Base-by-base conservation (phyloP, 2,797 vertebrate species). In the Tragelaphus eurycerus region DNA sequence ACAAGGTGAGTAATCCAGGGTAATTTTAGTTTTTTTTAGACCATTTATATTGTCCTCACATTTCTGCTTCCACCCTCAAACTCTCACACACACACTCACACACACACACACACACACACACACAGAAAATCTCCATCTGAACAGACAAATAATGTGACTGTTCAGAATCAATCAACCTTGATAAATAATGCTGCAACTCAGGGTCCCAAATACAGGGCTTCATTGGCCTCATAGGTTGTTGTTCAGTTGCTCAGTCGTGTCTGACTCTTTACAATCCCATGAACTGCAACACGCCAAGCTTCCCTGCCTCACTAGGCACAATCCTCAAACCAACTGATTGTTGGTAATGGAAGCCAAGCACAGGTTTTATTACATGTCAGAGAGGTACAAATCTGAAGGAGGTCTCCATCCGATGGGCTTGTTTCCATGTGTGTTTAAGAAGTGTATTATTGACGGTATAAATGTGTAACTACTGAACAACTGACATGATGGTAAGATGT, bases 401-500 rank as follows among this genome's bases (percentile, higher is more conserved):
- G 79, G n/a, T 71, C 19, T 92, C 76, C 92, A 23, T 55, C 31
- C 88, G 31, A 59, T 83, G n/a, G 31, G 31, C n/a, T 94, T 78
- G 4, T 71, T 95, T 90, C 78, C 85, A 62, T 93, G 92, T 71
- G 59, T 94, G 74, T 89, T 95, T 88, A 91, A 96, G 48, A 90
- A 90, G 60, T 25, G 3, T 11, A 50, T 92, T 95, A 48, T 92
- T 76, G 43, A 6, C 17, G 23, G 19, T 48, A 54, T 91, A 79
- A 94, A 86, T 94, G 86, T 95, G 85, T 96, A 79, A 96, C 17
- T 67, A 19, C 46, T 71, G 48, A 90, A 81, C 89, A 91, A 48
- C 12, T 25, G 43, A 76, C 9, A 7, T 25, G 34, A 62, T 19
- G 27, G 15, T 29, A 46, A 84, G 87, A 78, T 27, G 2, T 83